Evolutionary conservation across 2,113 vertebrate genomes (phyloP), one percentile per base, ranked within the genome.

Genomic region (Hystrix cristata): DNA sequence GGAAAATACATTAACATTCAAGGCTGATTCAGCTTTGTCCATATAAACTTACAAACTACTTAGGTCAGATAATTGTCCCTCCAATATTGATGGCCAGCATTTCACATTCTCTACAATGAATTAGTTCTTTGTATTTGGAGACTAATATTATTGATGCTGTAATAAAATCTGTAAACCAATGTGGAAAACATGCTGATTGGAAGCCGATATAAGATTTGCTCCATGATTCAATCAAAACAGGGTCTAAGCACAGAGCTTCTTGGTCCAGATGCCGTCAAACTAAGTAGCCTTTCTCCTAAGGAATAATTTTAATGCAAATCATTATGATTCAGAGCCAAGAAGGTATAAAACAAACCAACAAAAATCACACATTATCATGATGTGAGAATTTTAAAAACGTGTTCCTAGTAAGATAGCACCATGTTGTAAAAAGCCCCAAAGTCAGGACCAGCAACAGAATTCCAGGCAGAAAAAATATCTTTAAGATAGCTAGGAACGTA

Each of bases 1-100:
- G 53, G 82, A 96, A 95, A 91, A 91, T 14, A 69, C 9, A 67
- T 69, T 93, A 97, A 91, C 21, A 94, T 91, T 96, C 48, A 87
- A 43, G 57, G 64, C 53, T 87, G 29, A 95, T 85, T 95, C n/a
- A 89, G 29, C 51, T 93, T 91, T 97, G 88, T 53, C 31, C 15
- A 82, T 69, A 65, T 46, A 92, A 85, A 91, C 7, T 81, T 55
- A 92, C 34, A 94, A 81, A 93, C 88, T 80, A 92, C 59, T 89
- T 53, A 79, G 71, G 74, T 82, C 69, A 90, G 55, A 60, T n/a
- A 97, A 97, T 38, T 53, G 6, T 64, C 57, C 65, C 59, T 51
- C 5, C 18, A 86, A 19, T 46, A 53, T 89, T 74, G 43, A 69
- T 51, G 90, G 48, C 34, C 38, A 95, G 55, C 12, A 46, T 81